These are phyloP conservation scores for Gymnosoma rotundatum DNA, from an alignment of 2,888 invertebrate genomes.

Conservation along the genomic window DNA sequence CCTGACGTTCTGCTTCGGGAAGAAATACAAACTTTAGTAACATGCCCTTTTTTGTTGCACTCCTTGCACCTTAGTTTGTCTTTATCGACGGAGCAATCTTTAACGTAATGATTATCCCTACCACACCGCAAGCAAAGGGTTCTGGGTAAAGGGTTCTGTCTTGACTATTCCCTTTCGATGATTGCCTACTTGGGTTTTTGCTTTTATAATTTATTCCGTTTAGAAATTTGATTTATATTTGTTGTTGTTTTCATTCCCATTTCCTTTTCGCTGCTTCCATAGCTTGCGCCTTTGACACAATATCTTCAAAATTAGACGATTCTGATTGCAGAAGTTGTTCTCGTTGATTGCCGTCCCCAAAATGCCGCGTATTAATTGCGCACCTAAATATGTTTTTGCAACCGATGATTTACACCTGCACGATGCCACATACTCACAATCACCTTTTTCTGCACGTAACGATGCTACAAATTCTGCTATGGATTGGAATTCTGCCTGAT, in stretches of 20 bases:
- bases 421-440: slow-evolving; percentile 24
- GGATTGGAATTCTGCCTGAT: slow-evolving; percentile 25
- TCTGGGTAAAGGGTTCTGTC: not conserved
- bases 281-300: not conserved
- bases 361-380: slow-evolving; percentile 36
- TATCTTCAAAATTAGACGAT: not conserved
- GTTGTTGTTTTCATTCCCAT: not conserved
- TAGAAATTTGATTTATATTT: too few relatives aligned
- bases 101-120: not conserved
- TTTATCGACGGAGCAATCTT: not conserved
- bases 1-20: not conserved
- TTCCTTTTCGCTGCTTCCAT: slow-evolving; percentile 9
- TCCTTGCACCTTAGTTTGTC: not conserved
- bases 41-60: slow-evolving; percentile 10
- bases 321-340: slow-evolving; percentile 6
- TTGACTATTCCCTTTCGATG: too few relatives aligned
- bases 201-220: too few relatives aligned
- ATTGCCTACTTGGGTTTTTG: too few relatives aligned
- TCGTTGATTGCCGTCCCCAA: not conserved
- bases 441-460: not conserved
- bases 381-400: slow-evolving; percentile 38
- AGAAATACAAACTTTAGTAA: too few relatives aligned
- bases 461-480: slow-evolving; percentile 4
- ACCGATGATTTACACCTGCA: slow-evolving; percentile 23
- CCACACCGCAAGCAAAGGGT: slow-evolving; percentile 7